These are phyloP conservation scores for Pogonognathellus flavescens DNA, from an alignment of 1,140 invertebrate species.

Conservation along the genomic window DNA sequence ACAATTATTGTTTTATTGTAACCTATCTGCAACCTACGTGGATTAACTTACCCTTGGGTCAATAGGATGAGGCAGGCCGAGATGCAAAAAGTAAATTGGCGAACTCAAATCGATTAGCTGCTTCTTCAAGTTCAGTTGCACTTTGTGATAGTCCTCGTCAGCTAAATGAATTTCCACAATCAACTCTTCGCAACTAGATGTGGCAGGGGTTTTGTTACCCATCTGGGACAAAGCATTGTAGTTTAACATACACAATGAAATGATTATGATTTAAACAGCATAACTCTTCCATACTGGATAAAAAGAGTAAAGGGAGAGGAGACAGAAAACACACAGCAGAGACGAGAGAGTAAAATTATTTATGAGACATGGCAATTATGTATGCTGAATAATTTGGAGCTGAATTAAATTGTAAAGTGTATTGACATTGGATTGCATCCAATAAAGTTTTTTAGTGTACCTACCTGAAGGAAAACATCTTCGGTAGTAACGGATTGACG, in stretches of 20 bases:
- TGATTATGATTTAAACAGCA: neutral
- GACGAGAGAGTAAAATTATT: neutral
- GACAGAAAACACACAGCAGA: no score
- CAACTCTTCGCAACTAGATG: constrained; percentile 88
- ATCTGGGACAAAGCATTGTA: constrained; percentile 74
- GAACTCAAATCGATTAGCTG: constrained; percentile 78
- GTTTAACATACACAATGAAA: constrained; percentile 2
- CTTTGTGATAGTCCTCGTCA: constrained; percentile 77
- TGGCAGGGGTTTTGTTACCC: constrained; percentile 84
- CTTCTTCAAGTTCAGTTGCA: constrained; percentile 80
- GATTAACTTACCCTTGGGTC: constrained; percentile 78
- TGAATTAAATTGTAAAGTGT: neutral
- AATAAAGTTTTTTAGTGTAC: neutral
- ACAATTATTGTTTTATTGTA: no score
- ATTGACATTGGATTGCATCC: neutral
- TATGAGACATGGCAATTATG: constrained; percentile 1
- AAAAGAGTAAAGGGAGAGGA: no score
- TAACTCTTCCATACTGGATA: no score
- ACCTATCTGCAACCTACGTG: no score
- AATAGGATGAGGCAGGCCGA: constrained; percentile 83
- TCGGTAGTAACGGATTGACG: constrained; percentile 87
- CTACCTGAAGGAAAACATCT: constrained; percentile 86
- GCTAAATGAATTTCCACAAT: constrained; percentile 82
- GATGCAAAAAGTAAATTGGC: constrained; percentile 78
- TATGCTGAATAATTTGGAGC: neutral